These are phyloP conservation scores for Zaprionus bogoriensis DNA, from an alignment of 2,888 invertebrate genomes.

Conservation along the genomic window DNA sequence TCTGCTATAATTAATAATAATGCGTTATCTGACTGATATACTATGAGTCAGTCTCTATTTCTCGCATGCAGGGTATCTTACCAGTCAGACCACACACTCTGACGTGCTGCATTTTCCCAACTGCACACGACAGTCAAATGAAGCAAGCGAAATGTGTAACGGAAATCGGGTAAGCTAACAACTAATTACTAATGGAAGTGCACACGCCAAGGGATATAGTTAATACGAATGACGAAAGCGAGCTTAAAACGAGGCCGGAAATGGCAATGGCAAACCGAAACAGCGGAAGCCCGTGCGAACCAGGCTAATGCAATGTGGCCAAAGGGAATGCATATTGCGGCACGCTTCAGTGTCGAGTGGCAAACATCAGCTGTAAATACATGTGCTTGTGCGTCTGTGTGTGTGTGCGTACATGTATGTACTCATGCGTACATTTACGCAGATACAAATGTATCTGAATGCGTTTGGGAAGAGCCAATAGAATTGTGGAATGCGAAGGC, in stretches of 20 bases:
- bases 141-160: conserved; percentile 14
- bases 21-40: too few relatives aligned
- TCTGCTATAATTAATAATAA: too few relatives aligned
- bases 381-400: conserved; percentile 10
- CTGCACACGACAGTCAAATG: background rate
- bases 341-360: background rate
- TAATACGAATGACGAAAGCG: conserved; percentile 33
- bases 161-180: conserved; percentile 49
- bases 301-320: conserved; percentile 35
- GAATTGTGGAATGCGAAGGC: conserved; percentile 58
- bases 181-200: conserved; percentile 48
- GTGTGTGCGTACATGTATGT: conserved; percentile 8
- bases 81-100: background rate
- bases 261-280: conserved; percentile 44
- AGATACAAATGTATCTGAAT: background rate
- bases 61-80: background rate
- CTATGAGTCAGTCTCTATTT: too few relatives aligned
- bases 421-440: background rate
- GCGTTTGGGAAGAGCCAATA: background rate
- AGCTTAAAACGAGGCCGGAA: conserved; percentile 32
- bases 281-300: conserved; percentile 3
- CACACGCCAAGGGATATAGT: conserved; percentile 12
- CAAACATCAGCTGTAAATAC: background rate
- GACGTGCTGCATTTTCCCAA: background rate
- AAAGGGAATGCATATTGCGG: conserved; percentile 1